A percentile compares a stretch with the other conserved stretches of the same genome.
phyloP scores from a whole-genome alignment of 1,140 invertebrate species.

The Colletes gigas region DNA sequence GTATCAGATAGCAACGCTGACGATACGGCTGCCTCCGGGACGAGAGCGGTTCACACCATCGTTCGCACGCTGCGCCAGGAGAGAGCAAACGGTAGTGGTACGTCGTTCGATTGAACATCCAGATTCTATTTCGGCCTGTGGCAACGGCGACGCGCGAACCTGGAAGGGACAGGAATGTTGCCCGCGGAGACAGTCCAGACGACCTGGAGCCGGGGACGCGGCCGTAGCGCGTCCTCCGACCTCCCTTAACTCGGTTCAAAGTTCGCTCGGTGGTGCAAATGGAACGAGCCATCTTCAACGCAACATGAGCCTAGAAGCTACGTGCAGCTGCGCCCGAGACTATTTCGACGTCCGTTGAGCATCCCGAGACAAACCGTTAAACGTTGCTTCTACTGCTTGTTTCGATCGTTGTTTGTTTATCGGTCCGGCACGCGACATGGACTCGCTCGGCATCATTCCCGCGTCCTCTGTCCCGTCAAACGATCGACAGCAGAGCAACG shows the following conservation, averaged over 20 bases:
- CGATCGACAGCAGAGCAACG: background rate
- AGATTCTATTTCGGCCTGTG: too few relatives aligned
- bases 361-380: too few relatives aligned
- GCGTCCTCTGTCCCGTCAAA: slow-evolving; percentile 46
- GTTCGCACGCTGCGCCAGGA: background rate
- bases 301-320: slow-evolving; percentile 11
- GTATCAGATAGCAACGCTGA: slow-evolving; percentile 54
- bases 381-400: background rate
- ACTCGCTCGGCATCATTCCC: slow-evolving; percentile 41
- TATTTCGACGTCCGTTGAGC: slow-evolving; percentile 19
- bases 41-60: background rate
- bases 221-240: slow-evolving; percentile 10
- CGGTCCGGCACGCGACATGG: slow-evolving; percentile 25
- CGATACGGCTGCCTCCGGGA: slow-evolving; percentile 31
- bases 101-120: background rate
- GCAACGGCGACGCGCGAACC: too few relatives aligned
- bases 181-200: slow-evolving; percentile 26
- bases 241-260: slow-evolving; percentile 31
- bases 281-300: background rate
- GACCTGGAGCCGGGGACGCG: slow-evolving; percentile 41
- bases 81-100: background rate
- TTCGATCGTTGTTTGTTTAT: background rate
- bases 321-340: slow-evolving; percentile 21
- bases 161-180: slow-evolving; percentile 32
- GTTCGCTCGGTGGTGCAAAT: background rate